These are phyloP conservation scores for Nanorana parkeri DNA, from an alignment of 2,113 vertebrate species.

Conservation along the genomic window DNA sequence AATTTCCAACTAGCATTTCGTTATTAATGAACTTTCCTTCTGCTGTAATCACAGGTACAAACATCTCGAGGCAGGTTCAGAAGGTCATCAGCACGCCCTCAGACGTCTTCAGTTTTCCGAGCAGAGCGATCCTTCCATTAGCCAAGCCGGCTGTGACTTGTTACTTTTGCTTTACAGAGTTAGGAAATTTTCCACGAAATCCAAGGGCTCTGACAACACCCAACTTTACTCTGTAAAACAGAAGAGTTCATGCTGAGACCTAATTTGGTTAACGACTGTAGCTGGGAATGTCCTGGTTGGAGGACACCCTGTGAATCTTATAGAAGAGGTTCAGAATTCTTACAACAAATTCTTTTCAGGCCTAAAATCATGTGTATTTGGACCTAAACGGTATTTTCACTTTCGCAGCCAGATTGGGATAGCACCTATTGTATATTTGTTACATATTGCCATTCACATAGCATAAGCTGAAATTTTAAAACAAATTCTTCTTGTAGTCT, in stretches of 20 bases:
- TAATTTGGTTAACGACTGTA: background rate
- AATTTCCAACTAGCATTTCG: background rate
- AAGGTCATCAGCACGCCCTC: background rate
- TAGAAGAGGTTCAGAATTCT: conserved; percentile 1
- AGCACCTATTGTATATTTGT: no score
- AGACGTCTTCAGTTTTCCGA: conserved; percentile 13
- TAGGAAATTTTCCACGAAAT: conserved; percentile 50
- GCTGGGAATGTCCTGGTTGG: conserved; percentile 29
- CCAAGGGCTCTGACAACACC: conserved; percentile 1
- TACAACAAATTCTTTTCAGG: background rate
- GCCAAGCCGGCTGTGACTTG: conserved; percentile 22
- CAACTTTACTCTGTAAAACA: background rate
- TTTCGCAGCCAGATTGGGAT: no score
- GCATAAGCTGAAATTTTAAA: no score
- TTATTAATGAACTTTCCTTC: conserved; percentile 18
- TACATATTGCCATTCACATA: no score
- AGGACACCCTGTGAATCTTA: background rate
- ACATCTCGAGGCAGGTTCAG: conserved; percentile 8
- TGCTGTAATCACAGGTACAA: background rate
- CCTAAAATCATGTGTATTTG: background rate
- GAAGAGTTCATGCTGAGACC: conserved; percentile 4
- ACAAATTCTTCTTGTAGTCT: no score
- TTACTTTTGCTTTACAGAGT: conserved; percentile 1
- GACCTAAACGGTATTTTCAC: background rate
- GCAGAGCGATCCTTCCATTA: conserved; percentile 16